phyloP scores from a whole-genome alignment of 1,140 invertebrate genomes.

The Dreissena rostriformis region DNA sequence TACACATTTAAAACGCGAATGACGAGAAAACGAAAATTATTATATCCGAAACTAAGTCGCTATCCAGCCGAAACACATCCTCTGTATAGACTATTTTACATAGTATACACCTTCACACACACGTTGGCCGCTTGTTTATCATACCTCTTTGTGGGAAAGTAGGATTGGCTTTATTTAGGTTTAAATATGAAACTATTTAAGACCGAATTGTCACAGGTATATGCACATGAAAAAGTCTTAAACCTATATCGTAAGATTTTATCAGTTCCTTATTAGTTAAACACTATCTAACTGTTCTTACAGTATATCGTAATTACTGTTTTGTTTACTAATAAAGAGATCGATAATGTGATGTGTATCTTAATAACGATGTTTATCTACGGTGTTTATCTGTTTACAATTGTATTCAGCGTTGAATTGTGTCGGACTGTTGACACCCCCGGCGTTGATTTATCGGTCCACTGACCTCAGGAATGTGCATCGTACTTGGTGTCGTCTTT shows the following conservation, averaged over 20 bases:
- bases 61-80: not conserved
- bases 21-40: not conserved
- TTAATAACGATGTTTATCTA: too few species aligned
- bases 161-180: slow-evolving; percentile 4
- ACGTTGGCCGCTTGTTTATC: not conserved
- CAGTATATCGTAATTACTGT: too few species aligned
- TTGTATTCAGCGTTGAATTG: too few species aligned
- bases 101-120: not conserved
- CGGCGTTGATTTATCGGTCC: too few species aligned
- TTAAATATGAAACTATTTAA: not conserved
- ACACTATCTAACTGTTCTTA: not conserved
- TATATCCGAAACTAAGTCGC: not conserved
- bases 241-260: not conserved
- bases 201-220: not conserved
- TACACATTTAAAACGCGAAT: not conserved
- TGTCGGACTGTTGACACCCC: too few species aligned
- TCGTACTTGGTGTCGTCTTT: too few species aligned
- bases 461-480: too few species aligned
- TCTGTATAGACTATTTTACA: not conserved
- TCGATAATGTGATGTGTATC: too few species aligned
- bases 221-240: not conserved
- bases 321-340: too few species aligned
- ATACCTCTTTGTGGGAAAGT: not conserved
- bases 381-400: too few species aligned
- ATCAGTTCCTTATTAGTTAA: not conserved